Base-by-base conservation (phyloP, 1,140 invertebrate genomes). In the Lycorma delicatula region DNA sequence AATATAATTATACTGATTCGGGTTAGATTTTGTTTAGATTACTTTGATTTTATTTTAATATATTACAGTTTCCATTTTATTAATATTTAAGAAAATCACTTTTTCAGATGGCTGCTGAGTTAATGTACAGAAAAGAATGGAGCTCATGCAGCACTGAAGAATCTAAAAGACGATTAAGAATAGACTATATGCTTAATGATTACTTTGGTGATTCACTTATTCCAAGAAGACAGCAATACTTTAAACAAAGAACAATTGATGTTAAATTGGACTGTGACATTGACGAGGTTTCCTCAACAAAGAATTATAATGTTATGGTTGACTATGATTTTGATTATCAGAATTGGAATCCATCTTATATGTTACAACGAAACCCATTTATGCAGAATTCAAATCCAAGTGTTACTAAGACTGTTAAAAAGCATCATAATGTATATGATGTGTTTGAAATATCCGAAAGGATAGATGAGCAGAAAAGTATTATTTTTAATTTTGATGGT, bases 121-220 rank as follows among this genome's bases (percentile, higher is more conserved):
- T 22, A 26, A 50, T 54, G 28, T 53, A 63, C 36, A 60, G 23
- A 38, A 47, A 51, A 18, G 54, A 47, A 20, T 56, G 50, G 51
- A 22, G 4, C 28, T 31, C 41, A 18, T 29, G 23, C 9, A 46
- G 12, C 11, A 23, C 20, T 27, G 59, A 63, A 11, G 56, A 60
- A 22, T n/a, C 50, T 5, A 56, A 38, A 26, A 50, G 49, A 38
- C 16, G 56, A 3, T 53, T 31, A n/a, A 58, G 53, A 56, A 52
- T 63, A 1, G 62, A 63, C 13, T 13, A 63, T 18, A 59, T 56
- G 49, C 34, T 63, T 11, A 59, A 60, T 46, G 46, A 54, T 0
- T 56, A 26, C 23, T 59, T 63, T 23, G 62, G 62, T 18, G 62
- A 63, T 49, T 50, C 55, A 22, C 22, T 63, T 13, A 48, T 56